A percentile compares a stretch with the other conserved stretches of the same genome.
Evolutionary conservation across 2,797 vertebrate genomes (phyloP).

Genomic region (Petrocephalus sullivani): DNA sequence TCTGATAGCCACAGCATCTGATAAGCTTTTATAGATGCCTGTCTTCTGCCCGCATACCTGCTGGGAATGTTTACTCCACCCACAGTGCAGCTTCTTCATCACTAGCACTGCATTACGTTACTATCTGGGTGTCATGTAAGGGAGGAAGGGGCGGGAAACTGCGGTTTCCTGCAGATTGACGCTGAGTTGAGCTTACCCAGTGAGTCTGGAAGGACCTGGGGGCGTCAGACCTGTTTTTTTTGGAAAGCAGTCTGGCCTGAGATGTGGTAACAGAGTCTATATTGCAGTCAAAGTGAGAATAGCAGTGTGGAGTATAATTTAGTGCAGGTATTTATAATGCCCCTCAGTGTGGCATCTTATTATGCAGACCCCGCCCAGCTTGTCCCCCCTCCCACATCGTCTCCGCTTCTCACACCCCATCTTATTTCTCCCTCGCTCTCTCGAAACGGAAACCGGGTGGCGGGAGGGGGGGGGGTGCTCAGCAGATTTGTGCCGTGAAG

Average conservation of each 20-base stretch:
- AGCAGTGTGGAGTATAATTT: neutral
- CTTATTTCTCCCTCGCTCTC: neutral
- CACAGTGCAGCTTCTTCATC: neutral
- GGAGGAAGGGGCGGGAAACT: neutral
- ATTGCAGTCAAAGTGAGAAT: neutral
- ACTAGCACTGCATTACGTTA: neutral
- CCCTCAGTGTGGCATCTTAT: neutral
- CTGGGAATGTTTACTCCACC: neutral
- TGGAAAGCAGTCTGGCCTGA: neutral
- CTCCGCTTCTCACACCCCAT: neutral
- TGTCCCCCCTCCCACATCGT: neutral
- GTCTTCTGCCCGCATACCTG: neutral
- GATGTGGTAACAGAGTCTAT: neutral
- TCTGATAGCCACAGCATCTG: neutral
- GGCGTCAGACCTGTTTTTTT: neutral
- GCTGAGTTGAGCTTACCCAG: neutral
- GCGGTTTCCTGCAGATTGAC: neutral
- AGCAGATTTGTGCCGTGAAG: neutral
- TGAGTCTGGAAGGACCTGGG: neutral
- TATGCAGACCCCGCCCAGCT: neutral
- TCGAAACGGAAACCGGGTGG: neutral
- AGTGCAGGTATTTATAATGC: neutral
- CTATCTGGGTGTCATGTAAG: neutral
- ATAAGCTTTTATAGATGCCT: slow-evolving; percentile 1
- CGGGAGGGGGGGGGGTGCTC: too few relatives aligned